Base-by-base conservation (phyloP, 2,888 invertebrate genomes). In the Torymus tubicola region DNA sequence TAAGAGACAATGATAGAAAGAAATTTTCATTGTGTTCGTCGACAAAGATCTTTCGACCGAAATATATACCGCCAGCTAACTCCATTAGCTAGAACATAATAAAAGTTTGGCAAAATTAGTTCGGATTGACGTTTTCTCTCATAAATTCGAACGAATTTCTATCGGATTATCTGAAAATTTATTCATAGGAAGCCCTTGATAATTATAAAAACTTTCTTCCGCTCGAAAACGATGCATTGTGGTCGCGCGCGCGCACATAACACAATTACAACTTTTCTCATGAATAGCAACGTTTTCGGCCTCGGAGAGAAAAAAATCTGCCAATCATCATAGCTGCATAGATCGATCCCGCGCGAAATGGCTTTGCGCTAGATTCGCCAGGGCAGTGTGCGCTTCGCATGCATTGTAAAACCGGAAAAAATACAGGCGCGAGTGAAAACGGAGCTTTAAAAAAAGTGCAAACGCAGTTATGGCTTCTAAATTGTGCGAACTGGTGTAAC, bases 311-410 rank as follows among this genome's bases (percentile, higher is more conserved):
- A 55, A 58, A 68, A 63, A 31, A 68, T 69, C 31, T 58, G 58
- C 64, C 70, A 52, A 70, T 77, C 52, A 64, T 57, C 21, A 18
- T 14, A 2, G n/a, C 13, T 16, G 53, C n/a, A 52, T 24, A 64
- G 16, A 79, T 73, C 78, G 67, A 78, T 72, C 72, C 67, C 21
- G 16, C 21, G 16, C 67, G 50, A 61, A 78, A 60, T 67, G 53
- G 67, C 53, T 67, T 72, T 61, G n/a, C 53, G 55, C 67, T 72
- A 68, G 72, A 60, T 78, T 42, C 42, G 31, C 31, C 5, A 31
- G 31, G 4, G 0, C 31, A 31, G 31, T 4, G 42, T 8, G 42
- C 42, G 42, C 10, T 8, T 8, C 72, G 61, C 42, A 50, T 60
- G 18, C 65, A 60, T 21, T 70, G 2, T 42, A 11, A 14, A 21